These are phyloP conservation scores for Agrypnus murinus DNA, from an alignment of 2,888 invertebrate species.

Conservation along the genomic window DNA sequence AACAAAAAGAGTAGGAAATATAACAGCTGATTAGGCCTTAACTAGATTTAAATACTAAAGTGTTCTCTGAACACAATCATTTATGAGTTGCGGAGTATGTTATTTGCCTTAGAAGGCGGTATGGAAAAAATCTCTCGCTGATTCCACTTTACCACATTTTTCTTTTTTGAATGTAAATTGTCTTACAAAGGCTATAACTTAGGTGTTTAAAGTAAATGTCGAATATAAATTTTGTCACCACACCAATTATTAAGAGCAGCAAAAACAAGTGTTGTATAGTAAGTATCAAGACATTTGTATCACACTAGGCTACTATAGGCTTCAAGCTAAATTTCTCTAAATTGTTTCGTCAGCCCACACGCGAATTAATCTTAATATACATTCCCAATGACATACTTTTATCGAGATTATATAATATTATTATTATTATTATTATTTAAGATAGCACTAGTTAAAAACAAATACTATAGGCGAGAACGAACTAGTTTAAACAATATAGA, in stretches of 20 bases:
- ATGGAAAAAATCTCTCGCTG: too few species aligned
- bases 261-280: constrained; percentile 6
- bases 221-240: constrained; percentile 18
- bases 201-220: background rate
- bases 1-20: too few species aligned
- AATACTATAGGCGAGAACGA: background rate
- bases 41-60: too few species aligned
- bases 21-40: too few species aligned
- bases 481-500: constrained; percentile 18
- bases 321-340: constrained; percentile 26
- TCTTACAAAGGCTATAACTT: too few species aligned
- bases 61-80: too few species aligned
- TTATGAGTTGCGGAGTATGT: too few species aligned
- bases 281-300: constrained; percentile 8
- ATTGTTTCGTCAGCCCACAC: constrained; percentile 19
- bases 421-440: background rate
- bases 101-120: too few species aligned
- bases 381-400: constrained; percentile 19
- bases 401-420: too few species aligned
- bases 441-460: background rate
- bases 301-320: constrained; percentile 3
- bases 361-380: constrained; percentile 17
- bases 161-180: too few species aligned
- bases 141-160: too few species aligned
- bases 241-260: constrained; percentile 2